These are phyloP conservation scores for Pygmarrhopalites habei DNA, from an alignment of 1,140 invertebrate genomes.

Conservation along the genomic window DNA sequence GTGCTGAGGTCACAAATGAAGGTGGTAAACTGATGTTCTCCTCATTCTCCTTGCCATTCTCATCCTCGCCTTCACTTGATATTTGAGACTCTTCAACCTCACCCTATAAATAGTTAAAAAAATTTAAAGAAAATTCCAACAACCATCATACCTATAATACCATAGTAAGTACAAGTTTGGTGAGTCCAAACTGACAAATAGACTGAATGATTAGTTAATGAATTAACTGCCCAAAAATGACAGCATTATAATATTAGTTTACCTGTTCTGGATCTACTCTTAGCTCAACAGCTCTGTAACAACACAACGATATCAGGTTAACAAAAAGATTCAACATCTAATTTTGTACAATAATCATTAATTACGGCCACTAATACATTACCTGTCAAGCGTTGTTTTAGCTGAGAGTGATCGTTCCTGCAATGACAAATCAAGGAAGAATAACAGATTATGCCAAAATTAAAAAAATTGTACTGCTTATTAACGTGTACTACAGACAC, in stretches of 20 bases:
- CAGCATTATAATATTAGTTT: neutral
- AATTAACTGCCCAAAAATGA: neutral
- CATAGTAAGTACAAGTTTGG: neutral
- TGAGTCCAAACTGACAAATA: too few relatives aligned
- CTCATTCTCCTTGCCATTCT: conserved; percentile 10
- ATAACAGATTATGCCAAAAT: too few relatives aligned
- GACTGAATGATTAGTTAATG: neutral
- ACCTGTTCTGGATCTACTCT: conserved; percentile 44
- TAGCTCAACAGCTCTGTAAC: conserved; percentile 70
- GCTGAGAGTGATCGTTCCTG: conserved; percentile 91
- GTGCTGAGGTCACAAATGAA: neutral
- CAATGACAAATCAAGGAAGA: too few relatives aligned
- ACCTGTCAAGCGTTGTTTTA: conserved; percentile 75
- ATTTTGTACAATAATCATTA: too few relatives aligned
- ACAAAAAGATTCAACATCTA: too few relatives aligned
- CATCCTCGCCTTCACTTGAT: conserved; percentile 35
- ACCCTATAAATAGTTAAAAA: conserved; percentile 9
- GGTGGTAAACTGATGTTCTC: neutral
- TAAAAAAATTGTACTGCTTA: too few relatives aligned
- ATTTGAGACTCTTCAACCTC: conserved; percentile 35
- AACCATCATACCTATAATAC: neutral
- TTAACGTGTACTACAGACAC: too few relatives aligned
- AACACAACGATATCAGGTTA: too few relatives aligned
- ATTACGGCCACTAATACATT: too few relatives aligned
- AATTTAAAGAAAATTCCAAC: neutral